These are phyloP conservation scores for Phortica okadai DNA, from an alignment of 2,888 invertebrate genomes.

Conservation along the genomic window DNA sequence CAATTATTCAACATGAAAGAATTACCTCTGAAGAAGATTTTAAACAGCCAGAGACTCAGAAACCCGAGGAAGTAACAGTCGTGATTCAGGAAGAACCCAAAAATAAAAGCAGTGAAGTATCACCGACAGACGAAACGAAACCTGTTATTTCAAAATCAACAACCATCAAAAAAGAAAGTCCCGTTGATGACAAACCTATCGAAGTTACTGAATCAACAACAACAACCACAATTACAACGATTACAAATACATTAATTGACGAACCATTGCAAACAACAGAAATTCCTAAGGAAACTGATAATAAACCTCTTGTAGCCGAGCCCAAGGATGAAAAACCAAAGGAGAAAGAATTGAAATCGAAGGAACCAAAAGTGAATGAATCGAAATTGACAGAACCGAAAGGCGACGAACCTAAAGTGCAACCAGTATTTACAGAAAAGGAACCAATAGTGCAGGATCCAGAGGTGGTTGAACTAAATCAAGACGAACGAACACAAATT, in stretches of 20 bases:
- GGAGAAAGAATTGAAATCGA: not conserved
- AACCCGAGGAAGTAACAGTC: not conserved
- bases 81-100: not conserved
- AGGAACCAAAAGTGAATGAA: slow-evolving; percentile 25
- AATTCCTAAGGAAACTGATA: slow-evolving; percentile 33
- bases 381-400: not conserved
- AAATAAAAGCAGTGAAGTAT: not conserved
- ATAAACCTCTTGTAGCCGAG: not conserved
- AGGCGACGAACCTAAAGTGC: not conserved
- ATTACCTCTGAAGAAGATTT: not conserved
- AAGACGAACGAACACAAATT: not conserved
- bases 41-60: slow-evolving; percentile 24
- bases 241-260: slow-evolving; percentile 32
- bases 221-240: slow-evolving; percentile 43
- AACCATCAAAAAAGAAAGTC: not conserved
- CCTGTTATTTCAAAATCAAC: not conserved
- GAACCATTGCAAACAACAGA: slow-evolving; percentile 38
- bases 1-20: slow-evolving; percentile 28
- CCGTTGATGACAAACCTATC: not conserved
- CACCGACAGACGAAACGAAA: not conserved
- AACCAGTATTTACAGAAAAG: slow-evolving; percentile 26
- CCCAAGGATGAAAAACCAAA: not conserved
- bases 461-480: slow-evolving; percentile 4
- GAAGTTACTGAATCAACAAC: not conserved
- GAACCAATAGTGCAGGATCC: not conserved